Evolutionary conservation across 2,888 invertebrate genomes (phyloP).

Genomic region (Pollenia amentaria): DNA sequence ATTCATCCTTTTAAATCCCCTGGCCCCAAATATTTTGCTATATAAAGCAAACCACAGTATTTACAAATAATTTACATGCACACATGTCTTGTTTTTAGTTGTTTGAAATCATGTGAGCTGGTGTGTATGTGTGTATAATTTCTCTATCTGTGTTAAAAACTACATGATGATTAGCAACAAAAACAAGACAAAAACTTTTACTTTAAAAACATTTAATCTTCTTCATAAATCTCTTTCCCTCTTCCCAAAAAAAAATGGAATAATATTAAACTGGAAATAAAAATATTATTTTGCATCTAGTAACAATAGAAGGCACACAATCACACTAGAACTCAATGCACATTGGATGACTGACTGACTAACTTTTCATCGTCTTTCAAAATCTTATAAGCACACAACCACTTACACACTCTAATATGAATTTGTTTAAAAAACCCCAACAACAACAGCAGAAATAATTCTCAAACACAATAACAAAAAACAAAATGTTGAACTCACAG

Average conservation of each 20-base stretch:
- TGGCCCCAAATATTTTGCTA: constrained; percentile 13
- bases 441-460: constrained; percentile 17
- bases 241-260: not conserved
- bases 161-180: constrained; percentile 39
- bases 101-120: not conserved
- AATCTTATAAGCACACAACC: not conserved
- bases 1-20: not conserved
- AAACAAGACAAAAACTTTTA: constrained; percentile 8
- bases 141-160: constrained; percentile 20
- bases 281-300: constrained; percentile 15
- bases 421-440: constrained; percentile 12
- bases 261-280: not conserved
- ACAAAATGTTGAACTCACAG: constrained; percentile 39
- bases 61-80: constrained; percentile 6
- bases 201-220: constrained; percentile 48
- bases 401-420: not conserved
- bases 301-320: not conserved
- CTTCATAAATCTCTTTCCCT: constrained; percentile 8
- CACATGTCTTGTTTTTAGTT: not conserved
- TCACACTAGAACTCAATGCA: not conserved
- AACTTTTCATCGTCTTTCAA: constrained; percentile 37
- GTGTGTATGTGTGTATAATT: not conserved
- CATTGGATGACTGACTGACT: constrained; percentile 1
- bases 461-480: constrained; percentile 5
- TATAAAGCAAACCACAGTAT: not conserved